Base-by-base conservation (phyloP, 2,888 invertebrate genomes). In the Cacoxenus indagator region DNA sequence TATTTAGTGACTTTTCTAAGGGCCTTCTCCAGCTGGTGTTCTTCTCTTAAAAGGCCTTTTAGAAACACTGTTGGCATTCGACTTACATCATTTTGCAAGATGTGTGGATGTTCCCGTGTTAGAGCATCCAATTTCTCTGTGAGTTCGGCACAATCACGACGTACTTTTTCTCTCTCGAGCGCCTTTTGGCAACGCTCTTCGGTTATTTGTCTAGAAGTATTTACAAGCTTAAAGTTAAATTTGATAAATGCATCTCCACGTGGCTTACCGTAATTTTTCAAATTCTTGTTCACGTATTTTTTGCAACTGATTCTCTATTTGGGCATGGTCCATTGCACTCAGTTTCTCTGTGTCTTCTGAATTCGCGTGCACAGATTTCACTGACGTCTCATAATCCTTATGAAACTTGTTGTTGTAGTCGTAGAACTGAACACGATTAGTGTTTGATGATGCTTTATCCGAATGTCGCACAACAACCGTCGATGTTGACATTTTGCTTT, bases 61-160 rank as follows among this genome's bases (percentile, higher is more conserved):
- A n/a, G n/a, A n/a, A n/a, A n/a, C n/a, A n/a, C n/a, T n/a, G n/a
- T n/a, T n/a, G n/a, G n/a, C n/a, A n/a, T n/a, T n/a, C n/a, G n/a
- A 69, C 80, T 78, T 73, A 87, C 87, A 76, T 85, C 84, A 24
- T 68, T 78, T 1, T 81, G 83, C 17, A 84, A 55, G 2, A 80
- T 43, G 24, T 81, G 77, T 1, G 81, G 82, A 61, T 86, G 78
- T 65, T 86, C 83, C 22, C 84, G 83, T 0, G 89, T 87, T 14
- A 91, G 73, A 64, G 89, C 87, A 29, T 89, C 88, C 73, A 91
- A 78, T 76, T 90, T 88, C 64, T 88, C 85, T 45, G 90, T 86
- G 69, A 91, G 78, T 64, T 89, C 87, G 17, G 88, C 85, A 73
- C 90, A 90, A 75, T 91, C 90, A 57, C 88, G 86, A 51, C 89